Evolutionary conservation across 2,797 vertebrate species (phyloP).

Genomic region (Ammospiza maritima): DNA sequence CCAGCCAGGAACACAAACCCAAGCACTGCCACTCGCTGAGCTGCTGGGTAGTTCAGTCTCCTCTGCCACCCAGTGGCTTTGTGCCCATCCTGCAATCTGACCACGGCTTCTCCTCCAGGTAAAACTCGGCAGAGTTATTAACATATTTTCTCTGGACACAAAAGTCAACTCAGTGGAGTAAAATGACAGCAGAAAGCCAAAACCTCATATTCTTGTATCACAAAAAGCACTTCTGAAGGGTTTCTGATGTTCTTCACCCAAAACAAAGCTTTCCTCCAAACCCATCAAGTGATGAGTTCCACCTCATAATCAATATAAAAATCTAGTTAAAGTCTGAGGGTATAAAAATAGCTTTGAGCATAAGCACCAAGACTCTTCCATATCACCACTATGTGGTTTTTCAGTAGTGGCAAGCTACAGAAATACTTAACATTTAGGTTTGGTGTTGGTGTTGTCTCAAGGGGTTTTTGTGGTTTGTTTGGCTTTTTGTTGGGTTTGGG

Average conservation of each 20-base stretch:
- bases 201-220: fast-evolving
- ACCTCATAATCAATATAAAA: background rate
- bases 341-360: background rate
- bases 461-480: background rate
- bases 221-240: background rate
- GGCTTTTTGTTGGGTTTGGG: background rate
- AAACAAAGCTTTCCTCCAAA: background rate
- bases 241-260: background rate
- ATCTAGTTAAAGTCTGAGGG: background rate
- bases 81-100: background rate
- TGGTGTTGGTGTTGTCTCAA: background rate
- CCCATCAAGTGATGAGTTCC: background rate
- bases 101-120: background rate
- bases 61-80: conserved; percentile 27
- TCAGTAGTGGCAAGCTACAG: background rate
- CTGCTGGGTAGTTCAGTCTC: background rate
- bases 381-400: background rate
- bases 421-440: background rate
- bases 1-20: background rate
- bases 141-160: fast-evolving
- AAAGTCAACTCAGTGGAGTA: background rate
- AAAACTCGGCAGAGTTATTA: background rate
- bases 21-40: background rate
- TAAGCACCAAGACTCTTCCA: background rate
- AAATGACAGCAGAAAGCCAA: background rate